Percentiles rank a stretch among this genome's conserved stretches.
phyloP scores from a whole-genome alignment of 2,113 vertebrate genomes.

The Stictonetta naevosa region DNA sequence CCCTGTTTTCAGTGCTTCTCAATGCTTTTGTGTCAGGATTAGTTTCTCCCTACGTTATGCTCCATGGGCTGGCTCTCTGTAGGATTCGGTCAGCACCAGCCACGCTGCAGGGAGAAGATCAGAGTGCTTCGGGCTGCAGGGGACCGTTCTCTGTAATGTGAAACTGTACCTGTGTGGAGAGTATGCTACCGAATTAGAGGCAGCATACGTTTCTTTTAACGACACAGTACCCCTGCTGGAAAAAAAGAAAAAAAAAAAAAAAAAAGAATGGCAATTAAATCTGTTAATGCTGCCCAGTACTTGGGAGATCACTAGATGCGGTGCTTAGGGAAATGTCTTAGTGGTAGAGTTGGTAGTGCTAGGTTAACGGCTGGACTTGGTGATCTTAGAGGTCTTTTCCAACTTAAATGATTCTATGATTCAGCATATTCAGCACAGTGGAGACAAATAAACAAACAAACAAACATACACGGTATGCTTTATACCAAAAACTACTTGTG shows the following conservation, averaged over 20 bases:
- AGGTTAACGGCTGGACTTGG: too few relatives aligned
- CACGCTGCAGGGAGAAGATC: not conserved
- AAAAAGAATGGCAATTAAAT: not conserved
- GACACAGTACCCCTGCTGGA: not conserved
- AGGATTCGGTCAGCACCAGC: not conserved
- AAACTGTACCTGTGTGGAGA: not conserved
- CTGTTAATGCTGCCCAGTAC: not conserved
- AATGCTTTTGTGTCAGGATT: not conserved
- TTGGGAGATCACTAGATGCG: not conserved
- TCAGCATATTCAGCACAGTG: not conserved
- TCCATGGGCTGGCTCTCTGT: not conserved
- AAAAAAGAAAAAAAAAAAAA: not conserved
- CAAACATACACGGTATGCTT: rapidly evolving
- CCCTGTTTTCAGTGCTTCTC: not conserved
- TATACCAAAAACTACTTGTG: not conserved
- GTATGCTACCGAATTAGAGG: not conserved
- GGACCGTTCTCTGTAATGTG: rapidly evolving
- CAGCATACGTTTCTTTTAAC: not conserved
- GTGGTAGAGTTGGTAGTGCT: too few relatives aligned
- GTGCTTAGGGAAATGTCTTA: too few relatives aligned
- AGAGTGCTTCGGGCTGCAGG: not conserved
- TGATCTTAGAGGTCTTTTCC: too few relatives aligned
- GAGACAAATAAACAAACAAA: not conserved
- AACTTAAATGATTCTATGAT: not conserved
- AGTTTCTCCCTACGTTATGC: not conserved